phyloP scores from a whole-genome alignment of 1,140 invertebrate genomes.

The Scaptomyza pallida region DNA sequence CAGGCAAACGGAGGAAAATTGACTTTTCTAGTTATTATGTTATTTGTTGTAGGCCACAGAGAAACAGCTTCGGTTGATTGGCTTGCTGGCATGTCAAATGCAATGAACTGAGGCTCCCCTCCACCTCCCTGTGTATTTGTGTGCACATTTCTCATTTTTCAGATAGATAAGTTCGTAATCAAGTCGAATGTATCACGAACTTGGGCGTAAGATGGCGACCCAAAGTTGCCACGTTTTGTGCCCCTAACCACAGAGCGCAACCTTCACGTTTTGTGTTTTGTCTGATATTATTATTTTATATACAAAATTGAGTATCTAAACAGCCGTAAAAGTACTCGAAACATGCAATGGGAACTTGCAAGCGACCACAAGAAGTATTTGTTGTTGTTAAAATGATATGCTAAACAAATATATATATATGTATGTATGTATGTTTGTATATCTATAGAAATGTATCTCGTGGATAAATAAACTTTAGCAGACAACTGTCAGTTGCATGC shows the following conservation, averaged over 20 bases:
- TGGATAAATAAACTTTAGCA: constrained; percentile 58
- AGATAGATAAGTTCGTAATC: constrained; percentile 75
- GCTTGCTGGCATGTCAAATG: constrained; percentile 74
- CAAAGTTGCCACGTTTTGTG: constrained; percentile 32
- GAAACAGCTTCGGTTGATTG: constrained; percentile 52
- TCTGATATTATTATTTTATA: constrained; percentile 30
- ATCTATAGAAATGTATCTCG: constrained; percentile 48
- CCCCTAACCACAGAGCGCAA: neutral
- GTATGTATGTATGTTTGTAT: too few relatives aligned
- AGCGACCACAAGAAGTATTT: constrained; percentile 38
- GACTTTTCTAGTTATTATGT: constrained; percentile 47
- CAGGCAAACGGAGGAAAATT: constrained; percentile 49
- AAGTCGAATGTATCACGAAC: constrained; percentile 69
- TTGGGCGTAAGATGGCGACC: constrained; percentile 9
- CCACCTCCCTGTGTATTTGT: neutral
- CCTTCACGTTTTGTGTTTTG: constrained; percentile 34
- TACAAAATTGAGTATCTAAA: constrained; percentile 75
- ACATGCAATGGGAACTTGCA: constrained; percentile 65
- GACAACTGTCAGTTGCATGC: constrained; percentile 39
- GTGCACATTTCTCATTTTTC: constrained; percentile 42
- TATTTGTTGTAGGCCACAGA: constrained; percentile 64
- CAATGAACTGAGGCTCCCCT: constrained; percentile 41
- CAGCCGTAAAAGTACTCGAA: constrained; percentile 69
- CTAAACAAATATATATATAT: constrained; percentile 39
- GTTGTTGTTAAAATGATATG: constrained; percentile 37